Evolutionary conservation across 2,113 vertebrate genomes (phyloP).

Genomic region (Mellivora capensis): DNA sequence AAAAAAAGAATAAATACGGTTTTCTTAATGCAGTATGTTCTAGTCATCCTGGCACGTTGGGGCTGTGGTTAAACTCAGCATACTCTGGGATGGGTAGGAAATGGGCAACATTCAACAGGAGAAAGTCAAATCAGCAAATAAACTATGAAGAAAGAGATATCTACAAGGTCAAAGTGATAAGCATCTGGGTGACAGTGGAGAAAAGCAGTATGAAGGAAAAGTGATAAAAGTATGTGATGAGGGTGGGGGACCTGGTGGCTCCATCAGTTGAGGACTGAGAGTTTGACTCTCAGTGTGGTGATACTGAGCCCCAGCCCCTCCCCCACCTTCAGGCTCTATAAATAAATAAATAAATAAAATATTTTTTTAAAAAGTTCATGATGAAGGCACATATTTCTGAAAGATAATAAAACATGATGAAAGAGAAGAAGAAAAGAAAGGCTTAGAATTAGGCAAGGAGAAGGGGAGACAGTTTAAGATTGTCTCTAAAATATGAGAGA

Average conservation of each 20-base stretch:
- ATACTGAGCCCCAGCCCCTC: not conserved
- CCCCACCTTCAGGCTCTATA: not conserved
- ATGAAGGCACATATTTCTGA: not conserved
- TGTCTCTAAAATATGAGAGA: not conserved
- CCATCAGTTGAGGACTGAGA: not conserved
- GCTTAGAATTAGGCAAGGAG: not conserved
- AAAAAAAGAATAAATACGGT: not conserved
- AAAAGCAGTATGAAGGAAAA: not conserved
- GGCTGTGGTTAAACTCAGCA: not conserved
- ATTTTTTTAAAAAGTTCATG: not conserved
- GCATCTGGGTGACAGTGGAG: not conserved
- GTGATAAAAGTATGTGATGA: not conserved
- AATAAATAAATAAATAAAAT: not conserved
- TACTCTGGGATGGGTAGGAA: not conserved
- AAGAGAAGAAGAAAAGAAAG: not conserved
- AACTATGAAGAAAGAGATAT: not conserved
- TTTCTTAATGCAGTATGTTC: not conserved
- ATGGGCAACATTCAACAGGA: not conserved
- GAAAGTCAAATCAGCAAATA: not conserved
- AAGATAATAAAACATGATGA: not conserved
- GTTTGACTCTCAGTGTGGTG: not conserved
- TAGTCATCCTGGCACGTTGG: not conserved
- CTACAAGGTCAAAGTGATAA: not conserved
- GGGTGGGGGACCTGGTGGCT: not conserved
- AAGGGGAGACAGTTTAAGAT: not conserved